Evolutionary conservation across 2,888 invertebrate species (phyloP).

Genomic region (Melolontha melolontha): DNA sequence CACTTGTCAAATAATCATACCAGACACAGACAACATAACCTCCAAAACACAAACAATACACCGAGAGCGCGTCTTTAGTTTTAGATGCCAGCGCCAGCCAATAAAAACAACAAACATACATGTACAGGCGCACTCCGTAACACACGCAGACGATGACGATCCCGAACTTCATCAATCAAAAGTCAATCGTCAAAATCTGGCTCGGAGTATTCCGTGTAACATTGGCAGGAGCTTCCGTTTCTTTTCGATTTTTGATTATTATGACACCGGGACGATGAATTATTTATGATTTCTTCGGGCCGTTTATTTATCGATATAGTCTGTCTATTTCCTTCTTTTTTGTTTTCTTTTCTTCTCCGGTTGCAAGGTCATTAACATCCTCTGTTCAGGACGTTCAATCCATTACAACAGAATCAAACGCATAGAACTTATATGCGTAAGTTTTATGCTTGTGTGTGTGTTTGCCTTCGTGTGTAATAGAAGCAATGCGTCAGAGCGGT

Average conservation of each 20-base stretch:
- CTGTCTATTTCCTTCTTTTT: not conserved
- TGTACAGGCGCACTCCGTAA: not conserved
- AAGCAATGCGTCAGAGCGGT: too few species aligned
- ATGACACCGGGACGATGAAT: conserved; percentile 31
- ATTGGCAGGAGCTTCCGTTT: conserved; percentile 28
- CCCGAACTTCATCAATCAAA: conserved; percentile 15
- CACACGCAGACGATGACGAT: not conserved
- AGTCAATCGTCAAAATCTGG: conserved; percentile 19
- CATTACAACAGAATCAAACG: conserved; percentile 3
- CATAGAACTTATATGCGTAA: not conserved
- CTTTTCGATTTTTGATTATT: conserved; percentile 24
- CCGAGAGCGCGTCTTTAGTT: not conserved
- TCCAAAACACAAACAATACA: conserved; percentile 8
- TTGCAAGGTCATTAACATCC: conserved; percentile 24
- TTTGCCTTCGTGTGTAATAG: too few species aligned
- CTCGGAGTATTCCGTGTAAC: conserved; percentile 4
- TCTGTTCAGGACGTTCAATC: not conserved
- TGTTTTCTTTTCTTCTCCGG: conserved; percentile 8
- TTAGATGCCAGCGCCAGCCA: not conserved
- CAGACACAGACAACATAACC: not conserved
- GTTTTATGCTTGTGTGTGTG: not conserved
- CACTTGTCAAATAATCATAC: too few species aligned
- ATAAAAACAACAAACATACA: conserved; percentile 14
- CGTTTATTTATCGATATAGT: conserved; percentile 19
- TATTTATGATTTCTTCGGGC: conserved; percentile 33